These are phyloP conservation scores for Stichopus chloronotus DNA, from an alignment of 35 echinoderm and acorn worm species.

Conservation along the genomic window DNA sequence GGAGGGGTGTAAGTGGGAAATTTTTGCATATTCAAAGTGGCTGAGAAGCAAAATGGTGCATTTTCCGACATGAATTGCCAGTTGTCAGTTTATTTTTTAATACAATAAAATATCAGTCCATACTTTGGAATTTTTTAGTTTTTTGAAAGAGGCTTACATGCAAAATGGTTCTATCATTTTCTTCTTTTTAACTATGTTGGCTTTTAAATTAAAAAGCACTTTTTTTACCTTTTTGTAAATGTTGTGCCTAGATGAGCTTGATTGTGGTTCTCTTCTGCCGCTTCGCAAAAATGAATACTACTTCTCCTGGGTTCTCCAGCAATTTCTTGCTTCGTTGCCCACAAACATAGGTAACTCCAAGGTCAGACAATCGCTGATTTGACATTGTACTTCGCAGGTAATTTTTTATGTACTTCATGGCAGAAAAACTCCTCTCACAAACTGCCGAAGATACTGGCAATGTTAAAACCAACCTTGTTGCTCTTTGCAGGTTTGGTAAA, in stretches of 20 bases:
- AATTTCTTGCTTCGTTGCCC: conserved; percentile 31
- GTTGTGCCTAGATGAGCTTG: conserved; percentile 7
- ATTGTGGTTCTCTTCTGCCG: neutral
- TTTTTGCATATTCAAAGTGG: too few species aligned
- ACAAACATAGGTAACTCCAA: conserved; percentile 46
- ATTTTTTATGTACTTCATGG: conserved; percentile 55
- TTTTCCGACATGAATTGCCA: too few species aligned
- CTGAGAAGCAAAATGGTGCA: too few species aligned
- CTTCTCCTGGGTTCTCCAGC: conserved; percentile 30
- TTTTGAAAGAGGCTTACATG: too few species aligned
- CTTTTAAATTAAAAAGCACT: too few species aligned
- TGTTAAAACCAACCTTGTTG: conserved; percentile 54
- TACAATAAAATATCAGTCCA: too few species aligned
- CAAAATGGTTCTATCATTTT: too few species aligned
- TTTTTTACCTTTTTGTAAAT: too few species aligned
- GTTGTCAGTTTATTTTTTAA: too few species aligned
- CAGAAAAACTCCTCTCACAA: conserved; percentile 42
- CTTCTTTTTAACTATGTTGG: too few species aligned
- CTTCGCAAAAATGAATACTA: neutral
- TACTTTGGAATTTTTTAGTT: too few species aligned
- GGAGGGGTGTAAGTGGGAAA: too few species aligned
- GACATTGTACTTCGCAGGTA: conserved; percentile 18
- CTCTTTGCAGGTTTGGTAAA: conserved; percentile 50
- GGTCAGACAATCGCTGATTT: conserved; percentile 28
- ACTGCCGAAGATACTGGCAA: conserved; percentile 42